A percentile compares a stretch with the other conserved stretches of the same genome.
Evolutionary conservation across 2,797 vertebrate species (phyloP).

Genomic region (Ambastaia sidthimunki): DNA sequence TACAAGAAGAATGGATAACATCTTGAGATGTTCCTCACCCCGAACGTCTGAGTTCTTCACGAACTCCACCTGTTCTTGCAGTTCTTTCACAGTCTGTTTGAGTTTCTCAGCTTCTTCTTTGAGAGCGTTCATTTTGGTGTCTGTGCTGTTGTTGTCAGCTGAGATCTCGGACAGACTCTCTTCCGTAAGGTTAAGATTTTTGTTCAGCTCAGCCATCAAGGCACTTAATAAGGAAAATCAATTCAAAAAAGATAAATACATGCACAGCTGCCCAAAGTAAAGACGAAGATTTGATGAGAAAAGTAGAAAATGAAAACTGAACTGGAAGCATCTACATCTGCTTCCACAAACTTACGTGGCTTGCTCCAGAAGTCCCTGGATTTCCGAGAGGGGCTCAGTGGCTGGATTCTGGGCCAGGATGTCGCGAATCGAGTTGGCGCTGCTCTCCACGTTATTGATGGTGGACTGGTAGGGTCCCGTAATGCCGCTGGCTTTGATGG

Average conservation of each 20-base stretch:
- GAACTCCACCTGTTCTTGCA: constrained; percentile 90
- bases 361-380: constrained; percentile 89
- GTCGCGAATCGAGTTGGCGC: constrained; percentile 78
- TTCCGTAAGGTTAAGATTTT: constrained; percentile 83
- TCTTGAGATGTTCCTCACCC: constrained; percentile 75
- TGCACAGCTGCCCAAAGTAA: background rate
- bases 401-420: constrained; percentile 88
- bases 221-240: constrained; percentile 75
- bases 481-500: constrained; percentile 86
- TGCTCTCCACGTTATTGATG: constrained; percentile 83
- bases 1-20: background rate
- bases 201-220: constrained; percentile 82
- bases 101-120: constrained; percentile 84
- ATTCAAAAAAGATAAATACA: background rate
- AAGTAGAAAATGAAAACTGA: background rate
- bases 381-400: constrained; percentile 87
- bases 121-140: constrained; percentile 75
- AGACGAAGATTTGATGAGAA: background rate
- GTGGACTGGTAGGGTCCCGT: constrained; percentile 87
- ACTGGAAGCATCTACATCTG: background rate
- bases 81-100: constrained; percentile 83
- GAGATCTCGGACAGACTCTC: constrained; percentile 74
- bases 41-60: constrained; percentile 95
- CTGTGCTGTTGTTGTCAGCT: constrained; percentile 74
- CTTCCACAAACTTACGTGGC: constrained; percentile 83